phyloP scores from a whole-genome alignment of 1,140 invertebrate genomes.

The Melanaphis sacchari region DNA sequence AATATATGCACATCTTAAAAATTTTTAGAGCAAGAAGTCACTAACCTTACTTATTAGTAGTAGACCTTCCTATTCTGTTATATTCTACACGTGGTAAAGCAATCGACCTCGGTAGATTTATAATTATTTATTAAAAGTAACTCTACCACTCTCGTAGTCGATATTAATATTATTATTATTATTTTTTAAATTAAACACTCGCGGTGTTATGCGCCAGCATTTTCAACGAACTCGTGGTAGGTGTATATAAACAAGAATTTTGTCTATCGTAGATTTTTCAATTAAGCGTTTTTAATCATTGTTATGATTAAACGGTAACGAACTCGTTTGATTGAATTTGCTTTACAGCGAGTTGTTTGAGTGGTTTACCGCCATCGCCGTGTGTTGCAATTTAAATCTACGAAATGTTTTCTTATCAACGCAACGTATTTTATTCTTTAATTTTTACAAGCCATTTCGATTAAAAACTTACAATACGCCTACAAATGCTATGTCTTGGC shows the following conservation, averaged over 20 bases:
- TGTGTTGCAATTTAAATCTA: neutral
- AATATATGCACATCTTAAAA: too few relatives aligned
- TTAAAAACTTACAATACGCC: neutral
- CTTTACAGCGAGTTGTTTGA: neutral
- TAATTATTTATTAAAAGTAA: neutral
- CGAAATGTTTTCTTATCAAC: neutral
- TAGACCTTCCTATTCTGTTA: neutral
- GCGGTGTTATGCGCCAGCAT: neutral
- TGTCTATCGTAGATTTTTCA: neutral
- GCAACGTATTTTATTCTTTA: neutral
- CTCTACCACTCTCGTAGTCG: neutral
- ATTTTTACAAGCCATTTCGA: neutral
- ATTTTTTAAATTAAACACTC: slow-evolving; percentile 18
- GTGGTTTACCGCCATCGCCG: too few relatives aligned
- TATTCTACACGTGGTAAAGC: neutral
- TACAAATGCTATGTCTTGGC: neutral
- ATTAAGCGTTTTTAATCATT: neutral
- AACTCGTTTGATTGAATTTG: neutral
- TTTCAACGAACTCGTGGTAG: neutral
- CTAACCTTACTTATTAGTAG: neutral
- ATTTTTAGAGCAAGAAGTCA: too few relatives aligned
- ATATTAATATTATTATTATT: neutral
- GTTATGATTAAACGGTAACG: neutral
- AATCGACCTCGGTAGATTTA: neutral
- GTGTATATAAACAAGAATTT: neutral